phyloP scores from a whole-genome alignment of 2,113 vertebrate species.

The Rhizomys pruinosus region DNA sequence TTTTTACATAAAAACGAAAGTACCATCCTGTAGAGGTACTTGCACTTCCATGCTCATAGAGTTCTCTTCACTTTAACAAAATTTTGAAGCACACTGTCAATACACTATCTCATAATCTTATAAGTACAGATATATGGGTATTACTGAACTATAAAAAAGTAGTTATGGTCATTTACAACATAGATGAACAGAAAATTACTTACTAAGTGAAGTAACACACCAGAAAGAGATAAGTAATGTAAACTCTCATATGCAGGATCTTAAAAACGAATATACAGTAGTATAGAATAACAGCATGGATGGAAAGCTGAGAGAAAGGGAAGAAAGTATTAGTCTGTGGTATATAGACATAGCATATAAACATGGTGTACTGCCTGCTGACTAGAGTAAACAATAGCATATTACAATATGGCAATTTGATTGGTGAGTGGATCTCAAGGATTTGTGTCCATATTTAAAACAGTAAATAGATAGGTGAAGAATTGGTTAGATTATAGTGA shows the following conservation, averaged over 20 bases:
- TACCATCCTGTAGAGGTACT: not conserved
- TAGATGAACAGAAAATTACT: accelerated
- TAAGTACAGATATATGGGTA: too few species aligned
- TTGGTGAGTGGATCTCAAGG: not conserved
- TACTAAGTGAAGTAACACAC: not conserved
- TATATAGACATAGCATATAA: not conserved
- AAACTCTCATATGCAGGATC: not conserved
- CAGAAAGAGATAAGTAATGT: not conserved
- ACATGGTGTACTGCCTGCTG: too few species aligned
- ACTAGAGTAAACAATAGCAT: not conserved
- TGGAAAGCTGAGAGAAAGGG: accelerated
- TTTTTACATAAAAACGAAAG: not conserved
- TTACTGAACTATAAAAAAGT: too few species aligned
- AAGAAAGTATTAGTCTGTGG: not conserved
- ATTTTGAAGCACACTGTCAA: not conserved
- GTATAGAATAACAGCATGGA: not conserved
- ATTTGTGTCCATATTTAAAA: not conserved
- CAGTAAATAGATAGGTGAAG: accelerated
- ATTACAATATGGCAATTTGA: not conserved
- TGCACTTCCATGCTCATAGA: not conserved
- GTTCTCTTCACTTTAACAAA: not conserved
- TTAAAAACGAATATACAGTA: not conserved
- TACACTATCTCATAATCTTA: not conserved
- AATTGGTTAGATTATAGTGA: not conserved
- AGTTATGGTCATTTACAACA: not conserved